Evolutionary conservation across 2,888 invertebrate species (phyloP), one percentile per base, ranked within the genome.

Genomic region (Noctua janthe): DNA sequence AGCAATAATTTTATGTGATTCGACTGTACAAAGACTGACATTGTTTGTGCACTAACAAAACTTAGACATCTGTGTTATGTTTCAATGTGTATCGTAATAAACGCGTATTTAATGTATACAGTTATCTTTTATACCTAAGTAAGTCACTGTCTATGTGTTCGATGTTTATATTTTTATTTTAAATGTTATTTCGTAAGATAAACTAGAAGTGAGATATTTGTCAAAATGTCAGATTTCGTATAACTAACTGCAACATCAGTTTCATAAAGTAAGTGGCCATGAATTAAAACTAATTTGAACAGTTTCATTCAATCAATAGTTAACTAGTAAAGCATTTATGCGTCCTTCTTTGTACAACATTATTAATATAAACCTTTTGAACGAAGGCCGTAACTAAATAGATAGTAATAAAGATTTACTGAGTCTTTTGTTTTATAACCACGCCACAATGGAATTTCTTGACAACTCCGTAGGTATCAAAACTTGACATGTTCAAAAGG

Each of bases 1-100:
- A 96, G 96, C 96, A 96, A 96, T 96, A 96, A 96, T 93, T 94
- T 94, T 92, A 94, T 95, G 95, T 96, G 95, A 95, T 95, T 94
- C 86, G 95, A 95, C 95, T 95, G 94, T 95, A 94, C 92, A 94
- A 96, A 96, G 96, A 96, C 96, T 96, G 96, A 96, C 91, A 92
- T 93, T 92, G 87, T 94, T 93, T 94, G 94, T 95, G 94, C 94
- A 94, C 94, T 93, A 93, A 93, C 80, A 87, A 89, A 89, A 82
- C 78, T 82, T 81, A 87, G 87, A 80, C 39, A 76, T 85, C 78
- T 89, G 91, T 92, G 88, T 85, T 85, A 84, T 87, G 90, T 92
- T 91, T 90, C 84, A 86, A 89, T 90, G 90, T 90, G 84, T 91
- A 87, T 87, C 86, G 85, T 84, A 80, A 82, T 75, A 76, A 76